Evolutionary conservation across 1,140 invertebrate genomes (phyloP).

Genomic region (Aphidius ervi): DNA sequence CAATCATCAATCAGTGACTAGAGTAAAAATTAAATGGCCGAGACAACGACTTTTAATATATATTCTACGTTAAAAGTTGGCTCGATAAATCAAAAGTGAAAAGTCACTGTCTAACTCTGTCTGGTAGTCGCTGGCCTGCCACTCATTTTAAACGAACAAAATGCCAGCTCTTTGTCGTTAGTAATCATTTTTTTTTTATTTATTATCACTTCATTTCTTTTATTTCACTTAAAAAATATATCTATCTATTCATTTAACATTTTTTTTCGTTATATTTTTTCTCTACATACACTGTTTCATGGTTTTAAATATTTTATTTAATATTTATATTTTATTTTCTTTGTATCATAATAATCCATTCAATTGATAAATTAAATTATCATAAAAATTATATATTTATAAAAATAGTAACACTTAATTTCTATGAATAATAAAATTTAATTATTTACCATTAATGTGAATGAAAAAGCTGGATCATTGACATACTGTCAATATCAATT

Average conservation of each 20-base stretch:
- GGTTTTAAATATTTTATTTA: no score
- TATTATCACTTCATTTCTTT: conserved; percentile 20
- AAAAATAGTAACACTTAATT: no score
- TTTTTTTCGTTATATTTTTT: conserved; percentile 7
- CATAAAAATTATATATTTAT: no score
- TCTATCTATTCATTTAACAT: conserved; percentile 11
- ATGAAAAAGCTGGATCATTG: no score
- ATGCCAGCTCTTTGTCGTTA: conserved; percentile 25
- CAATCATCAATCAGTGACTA: conserved; percentile 52
- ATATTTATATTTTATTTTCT: no score
- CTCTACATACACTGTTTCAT: neutral
- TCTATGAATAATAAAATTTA: no score
- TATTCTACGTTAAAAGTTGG: conserved; percentile 45
- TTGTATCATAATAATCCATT: no score
- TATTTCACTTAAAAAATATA: conserved; percentile 9
- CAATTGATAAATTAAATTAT: no score
- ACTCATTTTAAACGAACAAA: conserved; percentile 29
- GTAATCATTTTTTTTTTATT: conserved; percentile 11
- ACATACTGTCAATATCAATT: no score
- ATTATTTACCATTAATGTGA: no score
- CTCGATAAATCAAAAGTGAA: conserved; percentile 54
- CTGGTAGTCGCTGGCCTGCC: conserved; percentile 29
- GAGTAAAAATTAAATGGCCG: conserved; percentile 47
- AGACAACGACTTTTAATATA: conserved; percentile 54
- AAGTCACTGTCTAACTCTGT: conserved; percentile 42